These are phyloP conservation scores for Sitophilus oryzae DNA, from an alignment of 1,140 invertebrate genomes.

Conservation along the genomic window DNA sequence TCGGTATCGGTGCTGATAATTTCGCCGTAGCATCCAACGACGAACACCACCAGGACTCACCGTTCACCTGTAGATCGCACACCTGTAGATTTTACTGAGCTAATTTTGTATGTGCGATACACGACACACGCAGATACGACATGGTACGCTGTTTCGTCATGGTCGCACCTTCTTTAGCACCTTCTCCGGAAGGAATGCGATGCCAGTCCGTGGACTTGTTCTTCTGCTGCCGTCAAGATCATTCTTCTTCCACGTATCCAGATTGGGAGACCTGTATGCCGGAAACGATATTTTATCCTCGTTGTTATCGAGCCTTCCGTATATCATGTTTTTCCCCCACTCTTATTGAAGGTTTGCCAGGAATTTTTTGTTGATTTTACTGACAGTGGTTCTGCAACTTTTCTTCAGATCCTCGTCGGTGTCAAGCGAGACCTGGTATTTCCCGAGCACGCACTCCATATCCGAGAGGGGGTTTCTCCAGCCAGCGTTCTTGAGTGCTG, in stretches of 20 bases:
- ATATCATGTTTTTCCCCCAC: slow-evolving; percentile 19
- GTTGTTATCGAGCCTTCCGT: slow-evolving; percentile 6
- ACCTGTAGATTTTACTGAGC: neutral
- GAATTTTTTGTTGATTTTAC: too few species aligned
- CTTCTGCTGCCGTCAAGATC: slow-evolving; percentile 13
- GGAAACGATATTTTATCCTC: slow-evolving; percentile 11
- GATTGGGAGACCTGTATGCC: slow-evolving; percentile 7
- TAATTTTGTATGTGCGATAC: slow-evolving; percentile 20
- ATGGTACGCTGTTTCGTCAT: slow-evolving; percentile 21
- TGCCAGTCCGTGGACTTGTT: slow-evolving; percentile 19
- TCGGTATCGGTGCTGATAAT: slow-evolving; percentile 11
- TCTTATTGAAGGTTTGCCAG: slow-evolving; percentile 5
- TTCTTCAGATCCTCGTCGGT: too few species aligned
- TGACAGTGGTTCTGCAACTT: too few species aligned
- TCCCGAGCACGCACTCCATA: too few species aligned
- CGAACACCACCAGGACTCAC: slow-evolving; percentile 10
- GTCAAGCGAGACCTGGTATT: too few species aligned
- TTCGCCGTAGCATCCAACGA: slow-evolving; percentile 13
- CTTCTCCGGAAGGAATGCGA: neutral
- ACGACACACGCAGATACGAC: slow-evolving; percentile 9
- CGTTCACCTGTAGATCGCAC: neutral
- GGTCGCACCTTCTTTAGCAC: slow-evolving; percentile 7
- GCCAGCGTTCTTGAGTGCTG: slow-evolving; percentile 11
- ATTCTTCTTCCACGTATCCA: slow-evolving; percentile 16
- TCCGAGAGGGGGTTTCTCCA: slow-evolving; percentile 25